These are phyloP conservation scores for Tipula helvola DNA, from an alignment of 2,888 invertebrate species.

Conservation along the genomic window DNA sequence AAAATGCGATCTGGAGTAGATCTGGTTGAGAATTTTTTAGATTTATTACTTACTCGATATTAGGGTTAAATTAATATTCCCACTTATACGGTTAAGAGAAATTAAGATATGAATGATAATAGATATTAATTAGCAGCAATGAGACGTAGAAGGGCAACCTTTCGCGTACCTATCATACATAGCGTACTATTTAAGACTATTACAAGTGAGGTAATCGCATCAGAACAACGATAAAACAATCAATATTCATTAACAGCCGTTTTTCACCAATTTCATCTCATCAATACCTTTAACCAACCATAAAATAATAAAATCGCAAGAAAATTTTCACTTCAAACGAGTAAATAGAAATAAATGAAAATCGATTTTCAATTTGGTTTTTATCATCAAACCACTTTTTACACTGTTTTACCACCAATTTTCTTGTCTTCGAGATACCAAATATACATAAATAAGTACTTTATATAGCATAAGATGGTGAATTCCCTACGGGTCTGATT, in stretches of 20 bases:
- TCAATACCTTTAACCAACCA: neutral
- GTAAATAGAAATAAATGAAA: neutral
- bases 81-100: neutral
- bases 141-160: too few relatives aligned
- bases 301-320: neutral
- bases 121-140: neutral
- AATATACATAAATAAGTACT: too few relatives aligned
- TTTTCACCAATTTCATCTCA: neutral
- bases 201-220: too few relatives aligned
- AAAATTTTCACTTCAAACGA: neutral
- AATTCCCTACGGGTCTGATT: neutral
- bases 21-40: neutral
- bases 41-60: neutral
- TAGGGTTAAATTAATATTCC: neutral
- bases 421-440: neutral
- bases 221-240: neutral
- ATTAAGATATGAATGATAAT: neutral
- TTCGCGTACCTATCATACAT: too few relatives aligned
- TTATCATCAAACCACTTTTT: neutral
- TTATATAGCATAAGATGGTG: neutral
- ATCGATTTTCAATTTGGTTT: neutral
- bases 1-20: neutral
- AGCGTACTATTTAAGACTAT: too few relatives aligned
- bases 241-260: neutral
- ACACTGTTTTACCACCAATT: neutral